These are phyloP conservation scores for Notamacropus eugenii DNA, from an alignment of 2,797 vertebrate species.

Conservation along the genomic window DNA sequence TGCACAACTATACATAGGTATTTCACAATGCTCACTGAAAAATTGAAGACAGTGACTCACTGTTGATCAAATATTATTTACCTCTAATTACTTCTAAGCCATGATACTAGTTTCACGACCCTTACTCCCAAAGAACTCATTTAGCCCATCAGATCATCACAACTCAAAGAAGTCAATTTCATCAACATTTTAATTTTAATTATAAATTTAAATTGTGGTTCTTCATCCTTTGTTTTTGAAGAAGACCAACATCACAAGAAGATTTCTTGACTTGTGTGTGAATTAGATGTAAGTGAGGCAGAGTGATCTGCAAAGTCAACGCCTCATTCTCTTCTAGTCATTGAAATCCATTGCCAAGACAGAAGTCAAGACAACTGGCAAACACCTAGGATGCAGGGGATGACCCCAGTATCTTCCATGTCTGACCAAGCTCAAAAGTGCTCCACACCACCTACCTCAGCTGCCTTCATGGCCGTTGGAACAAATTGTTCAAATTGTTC, in stretches of 20 bases:
- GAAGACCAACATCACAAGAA: background rate
- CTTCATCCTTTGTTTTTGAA: background rate
- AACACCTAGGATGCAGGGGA: background rate
- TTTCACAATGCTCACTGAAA: background rate
- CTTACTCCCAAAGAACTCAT: conserved; percentile 42
- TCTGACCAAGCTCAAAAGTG: background rate
- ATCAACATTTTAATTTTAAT: background rate
- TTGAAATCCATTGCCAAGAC: background rate
- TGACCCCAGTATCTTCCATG: background rate
- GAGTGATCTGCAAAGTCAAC: background rate
- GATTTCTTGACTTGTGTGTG: background rate
- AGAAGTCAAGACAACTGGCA: background rate
- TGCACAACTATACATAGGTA: background rate
- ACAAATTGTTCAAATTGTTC: background rate
- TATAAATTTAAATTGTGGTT: conserved; percentile 47
- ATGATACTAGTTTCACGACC: conserved; percentile 52
- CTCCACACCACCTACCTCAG: background rate
- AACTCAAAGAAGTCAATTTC: conserved; percentile 24
- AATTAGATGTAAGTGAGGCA: background rate
- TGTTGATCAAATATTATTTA: conserved; percentile 33
- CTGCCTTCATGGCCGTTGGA: background rate
- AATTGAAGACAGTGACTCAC: background rate
- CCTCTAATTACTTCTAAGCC: conserved; percentile 44
- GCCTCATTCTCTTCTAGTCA: background rate
- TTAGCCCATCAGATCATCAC: conserved; percentile 32